phyloP scores from a whole-genome alignment of 2,888 invertebrate genomes.

The Sympetrum striolatum region DNA sequence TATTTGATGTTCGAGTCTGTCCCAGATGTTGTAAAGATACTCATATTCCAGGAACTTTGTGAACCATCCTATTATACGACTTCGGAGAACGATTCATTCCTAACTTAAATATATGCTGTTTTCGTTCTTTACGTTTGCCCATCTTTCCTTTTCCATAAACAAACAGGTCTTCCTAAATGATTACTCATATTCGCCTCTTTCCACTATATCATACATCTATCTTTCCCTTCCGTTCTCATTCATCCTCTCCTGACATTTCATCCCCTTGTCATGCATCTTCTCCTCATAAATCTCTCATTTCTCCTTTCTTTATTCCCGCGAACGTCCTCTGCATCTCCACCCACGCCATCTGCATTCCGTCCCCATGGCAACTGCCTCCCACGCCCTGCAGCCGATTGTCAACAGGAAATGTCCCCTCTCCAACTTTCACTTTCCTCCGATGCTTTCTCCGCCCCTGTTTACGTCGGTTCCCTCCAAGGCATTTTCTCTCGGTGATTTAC shows the following conservation, averaged over 20 bases:
- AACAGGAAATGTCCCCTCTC: background rate
- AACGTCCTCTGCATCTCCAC: background rate
- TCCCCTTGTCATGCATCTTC: background rate
- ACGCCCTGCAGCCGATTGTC: background rate
- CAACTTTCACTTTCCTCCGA: background rate
- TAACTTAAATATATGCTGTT: no score
- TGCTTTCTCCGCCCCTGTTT: background rate
- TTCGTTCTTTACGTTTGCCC: no score
- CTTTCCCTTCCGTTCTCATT: background rate
- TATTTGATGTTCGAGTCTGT: no score
- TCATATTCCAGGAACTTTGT: no score
- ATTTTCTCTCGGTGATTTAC: background rate
- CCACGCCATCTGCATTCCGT: conserved; percentile 23
- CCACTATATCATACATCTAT: background rate
- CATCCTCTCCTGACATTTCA: background rate
- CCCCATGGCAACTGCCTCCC: conserved; percentile 19
- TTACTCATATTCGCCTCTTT: background rate
- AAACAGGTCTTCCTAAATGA: no score
- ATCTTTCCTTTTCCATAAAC: no score
- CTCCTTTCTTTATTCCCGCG: background rate
- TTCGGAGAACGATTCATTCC: no score
- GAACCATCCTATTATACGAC: no score
- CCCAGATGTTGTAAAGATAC: no score
- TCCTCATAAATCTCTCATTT: background rate
- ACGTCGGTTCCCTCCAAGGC: background rate